A percentile compares a stretch with the other conserved stretches of the same genome.
Conservation (phyloP, 1,140 invertebrate species). For the Drosophila grimshawi region DNA sequence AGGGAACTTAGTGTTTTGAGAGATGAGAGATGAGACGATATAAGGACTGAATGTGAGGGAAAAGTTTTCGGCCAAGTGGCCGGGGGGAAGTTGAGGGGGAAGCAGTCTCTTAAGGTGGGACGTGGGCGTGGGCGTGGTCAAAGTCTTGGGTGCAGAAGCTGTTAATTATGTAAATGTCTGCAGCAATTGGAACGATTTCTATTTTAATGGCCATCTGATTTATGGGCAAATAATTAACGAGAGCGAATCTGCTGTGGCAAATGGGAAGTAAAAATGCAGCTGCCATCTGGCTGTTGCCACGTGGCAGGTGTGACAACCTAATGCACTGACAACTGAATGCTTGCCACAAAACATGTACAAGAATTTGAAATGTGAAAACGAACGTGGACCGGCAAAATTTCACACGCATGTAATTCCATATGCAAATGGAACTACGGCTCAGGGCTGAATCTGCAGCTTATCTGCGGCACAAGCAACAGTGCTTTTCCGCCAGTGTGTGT, state of each 20-base stretch:
- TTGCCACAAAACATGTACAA: conserved; percentile 40
- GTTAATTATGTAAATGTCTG: conserved; percentile 13
- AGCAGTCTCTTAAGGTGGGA: too few relatives aligned
- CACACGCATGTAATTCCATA: conserved; percentile 63
- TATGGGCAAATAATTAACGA: conserved; percentile 75
- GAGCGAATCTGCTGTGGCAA: conserved; percentile 68
- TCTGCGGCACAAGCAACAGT: conserved; percentile 43
- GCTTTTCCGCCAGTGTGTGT: conserved; percentile 35
- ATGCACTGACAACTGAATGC: conserved; percentile 34
- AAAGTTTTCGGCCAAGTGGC: neutral
- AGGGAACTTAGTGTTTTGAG: too few relatives aligned
- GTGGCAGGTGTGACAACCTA: conserved; percentile 25
- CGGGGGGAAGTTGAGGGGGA: neutral
- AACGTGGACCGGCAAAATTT: conserved; percentile 15
- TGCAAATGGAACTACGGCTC: conserved; percentile 54
- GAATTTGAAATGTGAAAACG: too few relatives aligned
- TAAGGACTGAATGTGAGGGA: too few relatives aligned
- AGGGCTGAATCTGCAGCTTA: conserved; percentile 56
- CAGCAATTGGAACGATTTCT: conserved; percentile 9
- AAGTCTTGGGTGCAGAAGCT: neutral
- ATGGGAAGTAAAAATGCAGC: conserved; percentile 57
- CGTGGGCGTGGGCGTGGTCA: neutral
- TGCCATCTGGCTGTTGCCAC: conserved; percentile 19
- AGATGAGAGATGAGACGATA: too few relatives aligned
- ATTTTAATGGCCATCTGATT: conserved; percentile 62